Evolutionary conservation across 2,797 vertebrate genomes (phyloP), one percentile per base, ranked within the genome.

Genomic region (Myripristis murdjan): DNA sequence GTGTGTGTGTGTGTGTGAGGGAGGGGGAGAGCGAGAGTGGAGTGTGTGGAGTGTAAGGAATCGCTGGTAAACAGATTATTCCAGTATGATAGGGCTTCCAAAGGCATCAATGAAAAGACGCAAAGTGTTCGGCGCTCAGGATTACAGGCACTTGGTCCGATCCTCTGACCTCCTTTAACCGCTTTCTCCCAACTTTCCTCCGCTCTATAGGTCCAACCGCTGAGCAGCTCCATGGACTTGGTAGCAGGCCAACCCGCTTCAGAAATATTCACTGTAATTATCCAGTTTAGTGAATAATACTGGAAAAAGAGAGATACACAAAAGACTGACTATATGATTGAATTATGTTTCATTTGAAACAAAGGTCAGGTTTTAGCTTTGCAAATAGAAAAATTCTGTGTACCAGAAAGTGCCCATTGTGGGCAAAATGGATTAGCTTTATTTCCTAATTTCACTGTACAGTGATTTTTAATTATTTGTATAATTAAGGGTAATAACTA

Each of bases 401-500:
- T 81, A 82, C 64, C 90, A 88, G 84, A 86, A 87, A 90, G 81
- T 80, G 79, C 82, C 71, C 69, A 60, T 76, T 87, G 75, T 82
- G 63, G 61, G 73, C 51, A 76, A 82, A 81, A 70, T 57, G 84
- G 83, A 91, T 89, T 87, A 86, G 77, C 89, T 89, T 87, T 89
- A 90, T 87, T 89, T 87, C 68, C 84, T 89, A 88, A 93, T 93
- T 93, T 91, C 91, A 92, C 90, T 89, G 86, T 90, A 92, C 82
- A 90, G 57, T 91, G 87, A 74, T 83, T 93, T 93, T 91, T 91
- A 93, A 93, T 93, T 92, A 90, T 89, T 92, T 82, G 76, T 86
- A 77, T 87, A 89, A 93, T 93, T 87, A 89, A 83, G 81, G 85
- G 67, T 89, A 88, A 88, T 90, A 90, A 88, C 88, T 86, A 87